Percentiles rank a stretch among this genome's conserved stretches.
phyloP scores from a whole-genome alignment of 2,888 invertebrate species.

The Thecophora atra region DNA sequence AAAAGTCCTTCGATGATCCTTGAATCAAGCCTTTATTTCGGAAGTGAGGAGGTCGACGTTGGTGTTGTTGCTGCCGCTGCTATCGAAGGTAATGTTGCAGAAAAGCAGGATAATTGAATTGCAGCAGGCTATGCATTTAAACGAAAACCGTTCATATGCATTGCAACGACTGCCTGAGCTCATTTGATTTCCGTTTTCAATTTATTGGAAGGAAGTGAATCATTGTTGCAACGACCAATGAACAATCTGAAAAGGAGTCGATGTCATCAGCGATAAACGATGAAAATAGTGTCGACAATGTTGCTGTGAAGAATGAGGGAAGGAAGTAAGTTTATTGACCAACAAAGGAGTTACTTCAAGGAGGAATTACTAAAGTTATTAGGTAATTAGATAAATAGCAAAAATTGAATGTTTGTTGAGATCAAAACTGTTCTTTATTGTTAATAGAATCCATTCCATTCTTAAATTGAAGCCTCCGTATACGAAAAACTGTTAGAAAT shows the following conservation, averaged over 20 bases:
- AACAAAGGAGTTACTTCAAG: too few species aligned
- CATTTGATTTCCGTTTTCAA: slow-evolving; percentile 49
- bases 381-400: too few species aligned
- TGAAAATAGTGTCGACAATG: too few species aligned
- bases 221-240: slow-evolving; percentile 23
- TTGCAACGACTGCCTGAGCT: slow-evolving; percentile 34
- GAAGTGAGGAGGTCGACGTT: neutral
- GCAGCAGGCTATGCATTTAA: slow-evolving; percentile 32
- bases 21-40: neutral
- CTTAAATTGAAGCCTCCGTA: too few species aligned
- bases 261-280: too few species aligned
- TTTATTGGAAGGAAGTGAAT: slow-evolving; percentile 42
- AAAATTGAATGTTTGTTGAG: too few species aligned
- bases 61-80: neutral
- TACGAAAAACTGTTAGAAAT: too few species aligned
- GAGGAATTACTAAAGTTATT: too few species aligned
- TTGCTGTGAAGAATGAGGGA: neutral
- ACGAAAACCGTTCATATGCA: slow-evolving; percentile 31
- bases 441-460: too few species aligned
- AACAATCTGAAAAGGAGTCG: neutral
- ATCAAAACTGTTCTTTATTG: too few species aligned
- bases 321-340: too few species aligned
- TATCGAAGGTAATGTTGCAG: slow-evolving; percentile 49
- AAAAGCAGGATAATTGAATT: slow-evolving; percentile 58
- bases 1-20: neutral